phyloP scores from a whole-genome alignment of 2,113 vertebrate genomes.

The Canis aureus region DNA sequence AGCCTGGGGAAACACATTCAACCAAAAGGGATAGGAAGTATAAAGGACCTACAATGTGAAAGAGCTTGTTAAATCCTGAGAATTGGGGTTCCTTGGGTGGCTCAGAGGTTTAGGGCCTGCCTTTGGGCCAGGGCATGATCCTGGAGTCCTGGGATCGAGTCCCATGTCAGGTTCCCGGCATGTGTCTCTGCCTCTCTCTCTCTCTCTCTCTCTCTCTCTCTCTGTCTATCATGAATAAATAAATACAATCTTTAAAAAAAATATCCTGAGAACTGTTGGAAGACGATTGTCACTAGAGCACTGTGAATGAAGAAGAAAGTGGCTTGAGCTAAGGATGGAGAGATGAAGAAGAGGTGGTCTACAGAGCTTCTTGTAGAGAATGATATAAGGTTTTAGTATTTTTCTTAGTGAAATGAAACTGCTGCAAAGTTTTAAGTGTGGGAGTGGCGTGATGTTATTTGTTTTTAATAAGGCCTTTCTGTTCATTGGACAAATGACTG shows the following conservation, averaged over 20 bases:
- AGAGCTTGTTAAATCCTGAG: neutral
- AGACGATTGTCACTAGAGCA: neutral
- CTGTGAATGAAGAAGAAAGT: neutral
- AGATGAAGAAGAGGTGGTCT: neutral
- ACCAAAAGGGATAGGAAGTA: neutral
- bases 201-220: too few species aligned
- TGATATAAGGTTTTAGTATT: neutral
- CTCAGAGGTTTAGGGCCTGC: too few species aligned
- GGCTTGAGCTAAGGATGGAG: neutral
- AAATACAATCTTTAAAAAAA: too few species aligned
- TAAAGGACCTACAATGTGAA: neutral
- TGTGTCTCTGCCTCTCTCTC: too few species aligned
- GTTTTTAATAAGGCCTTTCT: neutral
- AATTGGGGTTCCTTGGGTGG: too few species aligned
- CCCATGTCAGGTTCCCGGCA: too few species aligned
- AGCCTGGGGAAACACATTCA: neutral
- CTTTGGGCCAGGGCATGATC: too few species aligned
- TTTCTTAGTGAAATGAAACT: neutral
- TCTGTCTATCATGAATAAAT: too few species aligned
- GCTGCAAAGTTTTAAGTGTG: neutral
- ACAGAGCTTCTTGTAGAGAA: neutral
- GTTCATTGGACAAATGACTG: neutral
- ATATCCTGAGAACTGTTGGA: neutral
- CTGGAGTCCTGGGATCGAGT: too few species aligned
- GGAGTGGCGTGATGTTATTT: neutral